Conservation (phyloP, 1,140 invertebrate species). For the Lucilia sericata region DNA sequence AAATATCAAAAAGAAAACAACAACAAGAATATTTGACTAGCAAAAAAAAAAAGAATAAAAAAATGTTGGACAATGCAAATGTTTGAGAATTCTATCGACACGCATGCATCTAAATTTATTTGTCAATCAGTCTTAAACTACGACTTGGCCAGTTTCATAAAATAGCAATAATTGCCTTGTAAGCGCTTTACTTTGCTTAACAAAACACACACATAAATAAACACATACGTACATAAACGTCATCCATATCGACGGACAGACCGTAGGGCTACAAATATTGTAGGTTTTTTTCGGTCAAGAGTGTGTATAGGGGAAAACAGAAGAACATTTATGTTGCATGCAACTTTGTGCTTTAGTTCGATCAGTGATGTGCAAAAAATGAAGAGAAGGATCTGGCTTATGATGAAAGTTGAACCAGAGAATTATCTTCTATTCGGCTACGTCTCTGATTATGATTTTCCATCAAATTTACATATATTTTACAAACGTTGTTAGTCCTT, state of each 20-base stretch:
- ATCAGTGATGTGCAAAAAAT: neutral
- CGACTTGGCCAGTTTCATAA: constrained; percentile 43
- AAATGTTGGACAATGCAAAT: constrained; percentile 34
- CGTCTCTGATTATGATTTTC: no score
- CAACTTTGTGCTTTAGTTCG: constrained; percentile 4
- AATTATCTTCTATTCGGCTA: no score
- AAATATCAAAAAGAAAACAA: neutral
- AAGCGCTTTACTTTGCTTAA: constrained; percentile 35
- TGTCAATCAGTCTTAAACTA: constrained; percentile 44
- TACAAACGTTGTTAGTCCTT: no score
- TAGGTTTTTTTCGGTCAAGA: neutral
- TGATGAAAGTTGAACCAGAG: no score
- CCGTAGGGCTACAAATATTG: neutral
- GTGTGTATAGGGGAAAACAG: neutral
- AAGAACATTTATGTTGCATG: constrained; percentile 25
- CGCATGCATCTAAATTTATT: constrained; percentile 44
- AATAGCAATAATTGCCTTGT: constrained; percentile 43
- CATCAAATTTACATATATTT: no score
- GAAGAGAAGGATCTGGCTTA: no score
- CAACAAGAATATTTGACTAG: neutral
- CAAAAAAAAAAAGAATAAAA: neutral
- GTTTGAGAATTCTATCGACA: constrained; percentile 42
- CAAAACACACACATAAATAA: neutral
- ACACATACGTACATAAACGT: neutral
- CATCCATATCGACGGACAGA: neutral